A percentile compares a stretch with the other conserved stretches of the same genome.
phyloP scores from a whole-genome alignment of 2,888 invertebrate species.

The Philereme transversata region DNA sequence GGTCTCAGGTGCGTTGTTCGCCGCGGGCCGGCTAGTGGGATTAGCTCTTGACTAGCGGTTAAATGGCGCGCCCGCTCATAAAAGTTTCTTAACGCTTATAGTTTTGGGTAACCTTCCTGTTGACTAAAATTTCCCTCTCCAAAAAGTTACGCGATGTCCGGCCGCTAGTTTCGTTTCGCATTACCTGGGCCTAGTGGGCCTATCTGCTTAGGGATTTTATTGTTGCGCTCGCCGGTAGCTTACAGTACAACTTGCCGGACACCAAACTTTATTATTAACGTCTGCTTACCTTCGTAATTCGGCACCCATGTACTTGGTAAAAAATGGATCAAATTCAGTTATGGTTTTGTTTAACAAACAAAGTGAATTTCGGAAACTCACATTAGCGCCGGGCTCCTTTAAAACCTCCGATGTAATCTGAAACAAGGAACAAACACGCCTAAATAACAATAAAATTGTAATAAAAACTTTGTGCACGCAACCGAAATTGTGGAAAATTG shows the following conservation, averaged over 20 bases:
- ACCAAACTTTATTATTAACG: constrained; percentile 66
- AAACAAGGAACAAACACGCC: constrained; percentile 84
- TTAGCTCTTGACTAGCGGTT: constrained; percentile 78
- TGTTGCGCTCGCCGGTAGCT: constrained; percentile 39
- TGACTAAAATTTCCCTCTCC: constrained; percentile 68
- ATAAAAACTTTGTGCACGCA: constrained; percentile 83
- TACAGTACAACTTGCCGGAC: constrained; percentile 50
- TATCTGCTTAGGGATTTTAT: constrained; percentile 64
- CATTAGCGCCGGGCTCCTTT: constrained; percentile 81
- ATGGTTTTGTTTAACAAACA: constrained; percentile 68
- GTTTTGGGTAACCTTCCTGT: constrained; percentile 67
- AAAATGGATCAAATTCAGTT: constrained; percentile 66
- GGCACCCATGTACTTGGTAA: constrained; percentile 36
- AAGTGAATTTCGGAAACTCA: constrained; percentile 77
- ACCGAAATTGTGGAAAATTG: constrained; percentile 82
- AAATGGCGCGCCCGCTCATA: constrained; percentile 76
- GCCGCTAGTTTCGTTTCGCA: constrained; percentile 62
- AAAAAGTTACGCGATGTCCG: constrained; percentile 58
- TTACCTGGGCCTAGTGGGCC: constrained; percentile 60
- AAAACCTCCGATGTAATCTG: constrained; percentile 81
- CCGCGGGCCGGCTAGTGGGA: constrained; percentile 59
- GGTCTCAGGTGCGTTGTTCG: constrained; percentile 78
- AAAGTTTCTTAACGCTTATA: constrained; percentile 81
- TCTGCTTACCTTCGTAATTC: constrained; percentile 47
- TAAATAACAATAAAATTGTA: constrained; percentile 84